phyloP scores from a whole-genome alignment of 2,888 invertebrate genomes.

The Phyllotreta striolata region DNA sequence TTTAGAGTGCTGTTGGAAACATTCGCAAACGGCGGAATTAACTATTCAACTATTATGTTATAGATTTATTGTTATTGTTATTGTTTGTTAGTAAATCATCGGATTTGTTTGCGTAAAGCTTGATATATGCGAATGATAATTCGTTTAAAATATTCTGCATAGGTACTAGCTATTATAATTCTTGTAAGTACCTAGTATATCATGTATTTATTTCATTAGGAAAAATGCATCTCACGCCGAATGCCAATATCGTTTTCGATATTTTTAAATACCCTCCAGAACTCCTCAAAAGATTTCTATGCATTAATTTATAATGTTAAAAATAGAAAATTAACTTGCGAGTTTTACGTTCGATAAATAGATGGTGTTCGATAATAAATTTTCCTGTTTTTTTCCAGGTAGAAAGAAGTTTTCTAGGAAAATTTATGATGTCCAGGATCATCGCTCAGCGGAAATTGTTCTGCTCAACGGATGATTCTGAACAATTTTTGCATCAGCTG shows the following conservation, averaged over 20 bases:
- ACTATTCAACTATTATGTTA: slow-evolving; percentile 14
- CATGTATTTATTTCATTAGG: not conserved
- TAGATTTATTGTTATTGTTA: slow-evolving; percentile 16
- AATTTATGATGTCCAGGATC: slow-evolving; percentile 13
- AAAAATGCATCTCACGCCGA: not conserved
- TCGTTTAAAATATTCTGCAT: not conserved
- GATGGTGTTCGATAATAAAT: no score
- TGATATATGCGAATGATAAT: slow-evolving; percentile 3
- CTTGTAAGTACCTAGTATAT: not conserved
- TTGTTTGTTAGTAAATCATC: slow-evolving; percentile 17
- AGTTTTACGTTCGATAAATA: no score
- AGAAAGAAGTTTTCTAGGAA: no score
- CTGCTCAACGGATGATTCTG: slow-evolving; percentile 14
- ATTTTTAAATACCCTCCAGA: not conserved
- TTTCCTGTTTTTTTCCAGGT: no score
- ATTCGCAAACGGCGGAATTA: slow-evolving; percentile 6
- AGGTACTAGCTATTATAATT: slow-evolving; percentile 1
- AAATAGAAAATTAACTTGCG: no score
- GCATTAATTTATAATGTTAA: not conserved
- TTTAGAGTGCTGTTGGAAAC: not conserved
- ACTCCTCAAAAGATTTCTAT: not conserved
- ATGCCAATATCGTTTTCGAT: not conserved
- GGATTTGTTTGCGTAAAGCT: slow-evolving; percentile 7
- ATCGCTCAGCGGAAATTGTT: no score
- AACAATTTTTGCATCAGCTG: slow-evolving; percentile 29